phyloP scores from a whole-genome alignment of 2,888 invertebrate genomes.

The Aplocera efformata region DNA sequence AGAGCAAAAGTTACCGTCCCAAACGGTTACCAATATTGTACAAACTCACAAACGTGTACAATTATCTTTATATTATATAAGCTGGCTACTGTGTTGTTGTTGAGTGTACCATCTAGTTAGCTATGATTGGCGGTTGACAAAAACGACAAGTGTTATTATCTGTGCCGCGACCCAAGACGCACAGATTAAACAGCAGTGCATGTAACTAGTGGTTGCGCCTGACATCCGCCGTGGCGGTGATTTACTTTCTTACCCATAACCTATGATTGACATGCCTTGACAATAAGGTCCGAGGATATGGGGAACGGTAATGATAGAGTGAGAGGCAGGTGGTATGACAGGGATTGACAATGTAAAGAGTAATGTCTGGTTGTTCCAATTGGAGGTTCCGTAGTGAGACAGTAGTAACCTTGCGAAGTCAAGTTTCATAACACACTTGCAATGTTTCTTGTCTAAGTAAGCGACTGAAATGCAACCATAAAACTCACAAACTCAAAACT shows the following conservation, averaged over 20 bases:
- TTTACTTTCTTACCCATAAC: slow-evolving; percentile 31
- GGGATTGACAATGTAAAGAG: no score
- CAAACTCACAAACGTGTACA: slow-evolving; percentile 1
- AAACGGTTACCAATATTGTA: no score
- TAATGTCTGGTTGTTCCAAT: no score
- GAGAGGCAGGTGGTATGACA: slow-evolving; percentile 3
- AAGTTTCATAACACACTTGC: no score
- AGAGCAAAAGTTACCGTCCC: no score
- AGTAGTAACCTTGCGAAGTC: no score
- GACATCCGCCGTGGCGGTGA: slow-evolving; percentile 42
- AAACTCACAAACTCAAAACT: no score
- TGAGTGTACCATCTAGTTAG: slow-evolving; percentile 32
- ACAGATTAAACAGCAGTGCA: slow-evolving; percentile 10
- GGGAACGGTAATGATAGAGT: slow-evolving; percentile 8
- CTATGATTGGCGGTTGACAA: slow-evolving; percentile 65
- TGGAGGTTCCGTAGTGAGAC: no score
- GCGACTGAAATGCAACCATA: no score
- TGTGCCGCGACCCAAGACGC: slow-evolving; percentile 54
- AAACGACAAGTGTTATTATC: slow-evolving; percentile 43
- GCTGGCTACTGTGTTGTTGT: slow-evolving; percentile 10
- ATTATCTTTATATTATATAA: background rate
- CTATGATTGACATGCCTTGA: slow-evolving; percentile 26
- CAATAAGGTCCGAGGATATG: slow-evolving; percentile 17
- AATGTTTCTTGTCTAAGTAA: no score
- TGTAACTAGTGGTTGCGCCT: slow-evolving; percentile 29